Base-by-base conservation (phyloP, 1,140 invertebrate genomes). In the Drosophila oshimai region DNA sequence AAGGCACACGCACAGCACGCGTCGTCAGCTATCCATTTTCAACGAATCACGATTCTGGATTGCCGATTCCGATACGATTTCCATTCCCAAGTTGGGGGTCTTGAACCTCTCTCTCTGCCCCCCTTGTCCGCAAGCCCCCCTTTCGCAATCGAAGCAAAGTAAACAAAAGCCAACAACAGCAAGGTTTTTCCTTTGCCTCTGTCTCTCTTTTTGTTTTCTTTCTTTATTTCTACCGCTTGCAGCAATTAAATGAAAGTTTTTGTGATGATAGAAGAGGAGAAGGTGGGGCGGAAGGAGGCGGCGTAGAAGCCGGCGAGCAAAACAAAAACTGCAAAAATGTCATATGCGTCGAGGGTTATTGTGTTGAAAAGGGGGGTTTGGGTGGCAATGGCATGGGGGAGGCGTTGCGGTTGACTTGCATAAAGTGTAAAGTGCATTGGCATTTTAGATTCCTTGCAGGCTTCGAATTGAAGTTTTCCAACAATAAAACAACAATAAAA, bases 171-270 rank as follows among this genome's bases (percentile, higher is more conserved):
- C 79, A 83, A 84, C 69, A 79, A 80, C 69, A 86, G 47, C 68
- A 71, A 65, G 51, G 55, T 45, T 62, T 75, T 53, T 61, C 20
- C 18, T 47, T 22, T 45, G 33, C 20, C 36, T 12, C 42, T 28
- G 7, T 41, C 33, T 33, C 28, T 49, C 45, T 75, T 44, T 57
- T 37, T 53, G 58, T 67, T 68, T 75, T 76, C 42, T 24, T 53
- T 55, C 39, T 50, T 46, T 60, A 51, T 47, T 54, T 74, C 80
- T 76, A 41, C 50, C 60, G 62, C 68, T 61, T 74, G 58, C 65
- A 60, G 75, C 80, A 86, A 86, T 86, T 86, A 86, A 86, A 86
- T 86, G 81, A 86, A 87, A 86, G 80, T 86, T 86, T 84, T 80
- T 79, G 70, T 51, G 80, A 70, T 84, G 79, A 84, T 67, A 73